These are phyloP conservation scores for Fissipunctia ypsillon DNA, from an alignment of 2,888 invertebrate species.

Conservation along the genomic window DNA sequence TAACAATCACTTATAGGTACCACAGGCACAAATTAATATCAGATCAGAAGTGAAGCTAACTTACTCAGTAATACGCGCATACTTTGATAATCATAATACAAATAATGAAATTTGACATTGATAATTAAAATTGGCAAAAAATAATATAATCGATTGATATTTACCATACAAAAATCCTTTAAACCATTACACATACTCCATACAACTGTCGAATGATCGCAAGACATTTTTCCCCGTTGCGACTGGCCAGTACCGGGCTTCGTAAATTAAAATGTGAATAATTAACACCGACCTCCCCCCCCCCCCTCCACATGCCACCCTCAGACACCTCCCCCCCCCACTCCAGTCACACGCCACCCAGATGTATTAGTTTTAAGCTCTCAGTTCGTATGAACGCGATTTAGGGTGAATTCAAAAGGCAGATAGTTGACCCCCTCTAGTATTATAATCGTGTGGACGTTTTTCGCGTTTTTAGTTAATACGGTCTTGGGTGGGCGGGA, in stretches of 20 bases:
- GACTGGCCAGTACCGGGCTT: conserved; percentile 82
- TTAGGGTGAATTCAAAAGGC: conserved; percentile 81
- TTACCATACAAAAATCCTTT: conserved; percentile 50
- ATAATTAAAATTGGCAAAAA: no score
- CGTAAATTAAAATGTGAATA: conserved; percentile 91
- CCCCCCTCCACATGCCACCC: conserved; percentile 69
- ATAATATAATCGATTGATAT: no score
- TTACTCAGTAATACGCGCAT: no score
- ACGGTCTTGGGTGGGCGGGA: conserved; percentile 63
- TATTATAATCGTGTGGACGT: conserved; percentile 78
- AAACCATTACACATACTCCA: conserved; percentile 63
- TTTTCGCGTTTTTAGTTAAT: conserved; percentile 69
- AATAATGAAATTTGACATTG: no score
- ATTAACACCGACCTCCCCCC: conserved; percentile 84
- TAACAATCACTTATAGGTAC: no score
- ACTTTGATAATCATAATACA: no score
- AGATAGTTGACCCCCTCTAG: conserved; percentile 81
- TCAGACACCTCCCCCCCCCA: conserved; percentile 62
- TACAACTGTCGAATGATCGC: conserved; percentile 84
- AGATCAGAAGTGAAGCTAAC: no score
- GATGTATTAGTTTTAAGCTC: conserved; percentile 90
- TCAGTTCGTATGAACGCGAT: conserved; percentile 84
- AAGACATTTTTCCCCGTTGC: conserved; percentile 87
- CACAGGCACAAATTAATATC: no score
- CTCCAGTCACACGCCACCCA: conserved; percentile 80